Base-by-base conservation (phyloP, 2,888 invertebrate genomes). In the Congeria kusceri region DNA sequence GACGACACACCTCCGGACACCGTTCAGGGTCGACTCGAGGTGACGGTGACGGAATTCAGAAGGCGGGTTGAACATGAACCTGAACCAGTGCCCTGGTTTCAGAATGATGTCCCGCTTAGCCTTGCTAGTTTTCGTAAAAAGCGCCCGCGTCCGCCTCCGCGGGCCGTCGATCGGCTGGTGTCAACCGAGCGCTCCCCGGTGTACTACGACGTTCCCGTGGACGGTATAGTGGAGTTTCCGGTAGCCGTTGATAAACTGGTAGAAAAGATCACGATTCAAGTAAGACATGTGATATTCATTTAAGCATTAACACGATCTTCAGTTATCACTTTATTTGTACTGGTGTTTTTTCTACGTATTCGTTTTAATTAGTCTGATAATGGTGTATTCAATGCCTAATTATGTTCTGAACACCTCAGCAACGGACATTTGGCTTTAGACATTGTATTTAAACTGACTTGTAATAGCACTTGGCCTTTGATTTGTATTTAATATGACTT, bases 1-100 rank as follows among this genome's bases (percentile, higher is more conserved):
- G 90, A 90, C 58, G 86, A 77, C 28, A 74, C 77, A 3, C 86
- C 88, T 20, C 76, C 78, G 11, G 80, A 73, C 1, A 62, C 61
- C 3, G 62, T 70, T 0, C 62, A 23, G 11, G 68, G 68, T 3
- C 18, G 69, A n/a, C 64, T 85, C 2, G 69, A 76, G 3, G 83
- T 86, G 46, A 79, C 80, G 0, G 83, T 87, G 0, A 86, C 83
- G 18, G 74, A 81, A 23, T 86, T 85, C 77, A 70, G 79, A n/a
- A 74, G 83, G 3, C 79, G 81, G 25, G 53, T 9, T 2, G 20
- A 39, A 5, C 3, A 0, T n/a, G 46, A 46, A 11, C 39, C 39
- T 1, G 32, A 20, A 25, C 46, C 44, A 20, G 25, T 23, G 1
- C 63, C 63, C n/a, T 53, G 13, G 9, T 66, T 23, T 29, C 29